Evolutionary conservation across 2,888 invertebrate species (phyloP).

Genomic region (Agrypnus murinus): DNA sequence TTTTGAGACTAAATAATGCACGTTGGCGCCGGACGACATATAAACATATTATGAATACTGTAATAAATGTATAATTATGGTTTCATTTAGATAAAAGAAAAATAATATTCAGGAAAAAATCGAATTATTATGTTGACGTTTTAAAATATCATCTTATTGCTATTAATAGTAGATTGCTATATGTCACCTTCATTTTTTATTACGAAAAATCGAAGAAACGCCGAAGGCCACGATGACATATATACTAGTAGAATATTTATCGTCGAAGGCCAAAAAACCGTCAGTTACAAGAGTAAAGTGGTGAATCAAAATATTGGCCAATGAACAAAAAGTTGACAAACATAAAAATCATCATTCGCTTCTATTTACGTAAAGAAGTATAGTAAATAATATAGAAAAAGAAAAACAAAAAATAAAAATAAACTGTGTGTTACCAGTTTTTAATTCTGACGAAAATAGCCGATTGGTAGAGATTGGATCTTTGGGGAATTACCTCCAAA

Average conservation of each 20-base stretch:
- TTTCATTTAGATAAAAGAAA: not conserved
- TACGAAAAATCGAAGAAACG: conserved; percentile 36
- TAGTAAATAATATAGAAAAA: too few relatives aligned
- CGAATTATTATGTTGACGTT: not conserved
- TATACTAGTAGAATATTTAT: conserved; percentile 29
- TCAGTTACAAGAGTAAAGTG: conserved; percentile 24
- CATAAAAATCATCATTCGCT: too few relatives aligned
- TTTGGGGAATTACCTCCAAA: too few relatives aligned
- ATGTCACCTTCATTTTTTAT: conserved; percentile 38
- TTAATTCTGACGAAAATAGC: too few relatives aligned
- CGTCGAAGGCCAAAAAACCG: conserved; percentile 36
- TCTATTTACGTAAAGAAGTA: too few relatives aligned
- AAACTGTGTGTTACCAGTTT: too few relatives aligned
- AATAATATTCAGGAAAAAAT: conserved; percentile 6
- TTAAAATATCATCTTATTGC: conserved; percentile 4
- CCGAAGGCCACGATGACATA: conserved; percentile 31
- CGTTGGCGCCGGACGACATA: conserved; percentile 53
- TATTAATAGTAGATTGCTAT: conserved; percentile 37
- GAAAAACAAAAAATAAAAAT: too few relatives aligned
- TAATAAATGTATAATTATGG: conserved; percentile 47
- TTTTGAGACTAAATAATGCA: conserved; percentile 52
- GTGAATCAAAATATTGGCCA: conserved; percentile 39
- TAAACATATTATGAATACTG: conserved; percentile 47
- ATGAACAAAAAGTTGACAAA: conserved; percentile 18
- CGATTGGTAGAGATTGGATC: too few relatives aligned